Base-by-base conservation (phyloP, 2,888 invertebrate genomes). In the Megastigmus dorsalis region DNA sequence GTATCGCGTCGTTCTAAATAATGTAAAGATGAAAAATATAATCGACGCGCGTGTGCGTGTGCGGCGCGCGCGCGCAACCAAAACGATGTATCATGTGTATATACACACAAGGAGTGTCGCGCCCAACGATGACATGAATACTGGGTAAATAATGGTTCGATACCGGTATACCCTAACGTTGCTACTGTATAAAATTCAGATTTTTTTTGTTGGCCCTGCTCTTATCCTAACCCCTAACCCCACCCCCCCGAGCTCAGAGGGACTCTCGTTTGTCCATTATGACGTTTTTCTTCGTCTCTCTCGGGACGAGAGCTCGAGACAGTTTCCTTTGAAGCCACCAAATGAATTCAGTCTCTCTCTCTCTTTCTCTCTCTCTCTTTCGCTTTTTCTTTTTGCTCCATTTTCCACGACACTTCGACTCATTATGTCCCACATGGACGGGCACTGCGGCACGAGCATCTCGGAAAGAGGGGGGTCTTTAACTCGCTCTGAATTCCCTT, bases 241-340 rank as follows among this genome's bases (percentile, higher is more conserved):
- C 13, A 33, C n/a, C n/a, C n/a, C n/a, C n/a, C n/a, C n/a, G n/a
- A n/a, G n/a, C n/a, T n/a, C n/a, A n/a, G n/a, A n/a, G n/a, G n/a
- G n/a, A n/a, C n/a, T 30, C 50, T 68, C 50, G 59, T 68, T 68
- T 59, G 59, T 68, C 59, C 50, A 59, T 59, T 48, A 59, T n/a
- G 59, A 68, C 57, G 57, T 48, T 50, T 59, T 13, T 38, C 50
- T 38, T 26, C 15, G 20, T 18, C 50, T 38, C 50, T 38, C 50
- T 2, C 28, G 28, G 33, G 23, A 10, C 28, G 6, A n/a, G n/a
- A n/a, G n/a, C 33, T 13, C 13, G 13, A 10, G 28, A 6, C 18
- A 43, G 9, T 30, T 68, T 20, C 15, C 67, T 62, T 70, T 70
- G 54, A 60, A 62, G 30, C 48, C 45, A 33, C 33, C 54, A 54